Conservation (phyloP, 2,888 invertebrate genomes). For the Stegana nigrithorax region DNA sequence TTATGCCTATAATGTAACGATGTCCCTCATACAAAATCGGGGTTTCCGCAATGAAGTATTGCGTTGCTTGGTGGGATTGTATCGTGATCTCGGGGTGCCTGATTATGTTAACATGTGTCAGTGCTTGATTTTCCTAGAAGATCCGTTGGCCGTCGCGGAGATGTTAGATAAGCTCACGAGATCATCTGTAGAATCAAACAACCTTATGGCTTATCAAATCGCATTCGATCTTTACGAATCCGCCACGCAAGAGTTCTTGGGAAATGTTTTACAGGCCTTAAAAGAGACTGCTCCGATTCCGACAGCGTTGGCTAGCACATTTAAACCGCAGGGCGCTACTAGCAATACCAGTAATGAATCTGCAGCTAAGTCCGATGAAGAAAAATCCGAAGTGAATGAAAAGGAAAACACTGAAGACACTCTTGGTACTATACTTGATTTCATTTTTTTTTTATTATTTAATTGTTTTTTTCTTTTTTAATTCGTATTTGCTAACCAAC, state of each 20-base stretch:
- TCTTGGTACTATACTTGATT: conserved; percentile 63
- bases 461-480: not conserved
- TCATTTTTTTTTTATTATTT: not conserved
- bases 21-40: conserved; percentile 95
- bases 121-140: conserved; percentile 96
- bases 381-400: conserved; percentile 41
- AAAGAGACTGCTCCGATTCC: conserved; percentile 86
- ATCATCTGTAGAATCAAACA: conserved; percentile 78
- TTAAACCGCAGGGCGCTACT: conserved; percentile 76
- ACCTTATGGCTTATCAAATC: conserved; percentile 98
- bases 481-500: not conserved
- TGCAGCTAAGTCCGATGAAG: conserved; percentile 58
- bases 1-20: conserved; percentile 96
- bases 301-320: conserved; percentile 79
- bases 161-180: conserved; percentile 90
- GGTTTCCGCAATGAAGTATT: conserved; percentile 93
- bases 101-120: conserved; percentile 99
- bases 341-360: conserved; percentile 27
- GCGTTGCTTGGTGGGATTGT: conserved; percentile 88
- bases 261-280: conserved; percentile 85
- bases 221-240: conserved; percentile 99
- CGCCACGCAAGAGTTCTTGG: conserved; percentile 97
- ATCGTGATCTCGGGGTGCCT: conserved; percentile 87
- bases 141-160: conserved; percentile 91
- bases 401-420: conserved; percentile 71